These are phyloP conservation scores for Ditula angustiorana DNA, from an alignment of 2,888 invertebrate genomes.

Conservation along the genomic window DNA sequence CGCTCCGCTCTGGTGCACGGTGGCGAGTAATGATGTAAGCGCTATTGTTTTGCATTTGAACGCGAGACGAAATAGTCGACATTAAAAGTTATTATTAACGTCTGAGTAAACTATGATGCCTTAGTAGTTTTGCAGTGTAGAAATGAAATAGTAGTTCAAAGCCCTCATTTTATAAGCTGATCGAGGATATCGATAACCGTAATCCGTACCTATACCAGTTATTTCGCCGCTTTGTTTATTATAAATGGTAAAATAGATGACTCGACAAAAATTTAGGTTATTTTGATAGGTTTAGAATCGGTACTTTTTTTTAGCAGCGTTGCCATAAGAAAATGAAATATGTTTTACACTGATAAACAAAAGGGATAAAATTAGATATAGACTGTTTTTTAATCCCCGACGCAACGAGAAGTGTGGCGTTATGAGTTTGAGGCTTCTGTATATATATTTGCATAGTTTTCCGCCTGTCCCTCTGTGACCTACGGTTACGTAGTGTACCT, in stretches of 20 bases:
- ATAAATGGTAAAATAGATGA: neutral
- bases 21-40: slow-evolving; percentile 27
- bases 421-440: too few species aligned
- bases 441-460: too few species aligned
- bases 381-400: too few species aligned
- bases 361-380: too few species aligned
- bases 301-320: too few species aligned
- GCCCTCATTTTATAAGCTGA: neutral
- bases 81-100: neutral
- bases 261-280: neutral
- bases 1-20: slow-evolving; percentile 12
- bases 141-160: neutral
- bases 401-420: too few species aligned
- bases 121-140: neutral
- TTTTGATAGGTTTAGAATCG: neutral
- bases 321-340: too few species aligned
- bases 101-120: neutral
- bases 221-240: neutral
- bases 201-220: neutral
- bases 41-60: slow-evolving; percentile 25
- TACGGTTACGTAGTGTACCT: too few species aligned
- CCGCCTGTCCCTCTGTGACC: too few species aligned
- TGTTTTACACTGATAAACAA: too few species aligned
- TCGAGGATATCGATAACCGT: neutral
- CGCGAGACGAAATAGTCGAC: neutral